Evolutionary conservation across 2,888 invertebrate genomes (phyloP), one percentile per base, ranked within the genome.

Genomic region (Enchytraeus crypticus): DNA sequence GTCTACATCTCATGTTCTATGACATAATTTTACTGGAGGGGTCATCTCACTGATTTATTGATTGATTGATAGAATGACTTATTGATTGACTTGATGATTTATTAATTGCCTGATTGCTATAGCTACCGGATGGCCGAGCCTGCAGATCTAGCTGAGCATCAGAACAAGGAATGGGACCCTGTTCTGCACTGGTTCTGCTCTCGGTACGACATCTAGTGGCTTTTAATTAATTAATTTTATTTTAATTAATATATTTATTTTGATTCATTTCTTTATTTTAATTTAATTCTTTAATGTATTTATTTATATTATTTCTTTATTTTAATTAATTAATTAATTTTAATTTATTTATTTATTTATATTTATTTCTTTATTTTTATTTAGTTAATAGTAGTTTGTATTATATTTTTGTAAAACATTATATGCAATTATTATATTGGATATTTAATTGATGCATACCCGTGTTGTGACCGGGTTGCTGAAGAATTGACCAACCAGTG

Each of bases 101-200:
- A 56, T 45, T 14, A 54, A 55, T 34, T 21, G 26, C 51, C 32
- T 53, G 0, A 21, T 18, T 49, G 14, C 49, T 57, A 49, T 60
- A 78, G 78, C 69, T 81, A 77, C 69, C 74, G 80, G 70, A 64
- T 76, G 60, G 70, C 70, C 23, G 87, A 90, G 70, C 87, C 88
- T 68, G 84, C 86, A 63, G 88, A 89, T 64, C 81, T 96, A 57
- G 84, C 84, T 67, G 82, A 85, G 58, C 74, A 90, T 38, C 93
- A 96, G 82, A 80, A 83, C 59, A 80, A 85, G 69, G 86, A 90
- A 76, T 98, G 97, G 97, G 87, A 87, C 74, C 92, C 96, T 5
- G 77, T 96, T 1, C 83, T 96, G 62, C 83, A 87, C 53, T 95
- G 93, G 92, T 90, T 93, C 75, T 87, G 90, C 77, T 82, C 89